Evolutionary conservation across 2,797 vertebrate species (phyloP).

Genomic region (Manis crassicaudata): DNA sequence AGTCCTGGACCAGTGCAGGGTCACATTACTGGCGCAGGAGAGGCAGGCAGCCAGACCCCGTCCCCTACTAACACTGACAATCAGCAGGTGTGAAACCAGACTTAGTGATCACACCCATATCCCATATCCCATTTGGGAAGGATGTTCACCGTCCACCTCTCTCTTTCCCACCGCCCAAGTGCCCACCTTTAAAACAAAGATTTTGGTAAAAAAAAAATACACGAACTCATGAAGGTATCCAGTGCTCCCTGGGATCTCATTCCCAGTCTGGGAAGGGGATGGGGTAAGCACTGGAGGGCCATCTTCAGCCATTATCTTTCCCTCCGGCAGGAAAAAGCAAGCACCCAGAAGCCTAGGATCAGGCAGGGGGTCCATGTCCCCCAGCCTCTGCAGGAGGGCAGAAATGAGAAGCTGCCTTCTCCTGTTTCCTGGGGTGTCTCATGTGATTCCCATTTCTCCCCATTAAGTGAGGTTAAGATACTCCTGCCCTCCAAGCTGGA

Average conservation of each 20-base stretch:
- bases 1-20: not conserved
- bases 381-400: not conserved
- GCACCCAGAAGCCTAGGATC: not conserved
- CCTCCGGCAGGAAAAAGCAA: not conserved
- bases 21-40: slow-evolving; percentile 24
- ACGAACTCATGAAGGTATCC: not conserved
- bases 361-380: not conserved
- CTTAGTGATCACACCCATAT: not conserved
- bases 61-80: not conserved
- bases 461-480: not conserved
- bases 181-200: not conserved
- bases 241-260: not conserved
- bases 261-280: not conserved
- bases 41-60: not conserved
- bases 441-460: not conserved
- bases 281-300: not conserved
- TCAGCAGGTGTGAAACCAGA: not conserved
- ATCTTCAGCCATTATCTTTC: not conserved
- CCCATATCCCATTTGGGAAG: not conserved
- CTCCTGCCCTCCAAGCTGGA: not conserved
- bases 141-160: not conserved
- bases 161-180: not conserved
- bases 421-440: not conserved
- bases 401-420: not conserved
- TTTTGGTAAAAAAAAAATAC: not conserved